Conservation (phyloP, 2,113 vertebrate genomes). For the Chaetorhynchus papuensis region DNA sequence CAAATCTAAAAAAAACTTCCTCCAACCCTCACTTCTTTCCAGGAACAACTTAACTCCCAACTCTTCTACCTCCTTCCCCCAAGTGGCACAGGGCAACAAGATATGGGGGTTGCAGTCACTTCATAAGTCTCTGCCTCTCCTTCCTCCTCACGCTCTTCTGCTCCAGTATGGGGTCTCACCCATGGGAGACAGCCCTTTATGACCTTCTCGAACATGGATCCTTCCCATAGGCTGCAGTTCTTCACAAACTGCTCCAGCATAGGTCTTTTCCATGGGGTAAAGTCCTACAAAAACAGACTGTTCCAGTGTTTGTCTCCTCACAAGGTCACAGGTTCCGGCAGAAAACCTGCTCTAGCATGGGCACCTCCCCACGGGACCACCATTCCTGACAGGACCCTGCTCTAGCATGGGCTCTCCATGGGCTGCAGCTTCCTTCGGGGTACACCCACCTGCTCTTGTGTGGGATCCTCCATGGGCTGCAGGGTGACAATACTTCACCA, state of each 20-base stretch:
- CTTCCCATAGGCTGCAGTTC: not conserved
- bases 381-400: not conserved
- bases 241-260: not conserved
- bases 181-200: not conserved
- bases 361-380: not conserved
- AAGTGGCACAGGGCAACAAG: not conserved
- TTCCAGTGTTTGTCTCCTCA: not conserved
- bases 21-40: not conserved
- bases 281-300: not conserved
- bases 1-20: not conserved
- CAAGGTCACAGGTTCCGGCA: not conserved
- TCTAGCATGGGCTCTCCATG: not conserved
- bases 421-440: not conserved
- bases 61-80: not conserved
- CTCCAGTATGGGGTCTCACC: not conserved
- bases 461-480: not conserved
- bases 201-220: not conserved
- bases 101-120: not conserved
- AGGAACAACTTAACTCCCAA: not conserved
- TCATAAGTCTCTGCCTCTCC: not conserved
- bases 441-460: not conserved
- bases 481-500: not conserved
- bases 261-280: not conserved
- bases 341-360: not conserved
- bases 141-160: not conserved